Conservation (phyloP, 2,797 vertebrate genomes). For the Dermochelys coriacea region DNA sequence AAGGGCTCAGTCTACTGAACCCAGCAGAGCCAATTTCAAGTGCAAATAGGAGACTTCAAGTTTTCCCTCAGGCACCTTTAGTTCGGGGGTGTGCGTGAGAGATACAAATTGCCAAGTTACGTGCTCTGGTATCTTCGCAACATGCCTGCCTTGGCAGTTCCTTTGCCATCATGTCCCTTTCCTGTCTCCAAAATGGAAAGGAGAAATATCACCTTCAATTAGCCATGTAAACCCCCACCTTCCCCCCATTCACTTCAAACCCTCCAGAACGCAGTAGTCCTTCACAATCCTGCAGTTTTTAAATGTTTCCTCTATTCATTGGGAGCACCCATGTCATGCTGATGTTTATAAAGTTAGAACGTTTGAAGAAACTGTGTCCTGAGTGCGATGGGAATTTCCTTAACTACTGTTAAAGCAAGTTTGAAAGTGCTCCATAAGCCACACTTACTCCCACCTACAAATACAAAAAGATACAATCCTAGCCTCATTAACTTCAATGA, state of each 20-base stretch:
- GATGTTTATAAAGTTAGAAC: not conserved
- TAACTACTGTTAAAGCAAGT: not conserved
- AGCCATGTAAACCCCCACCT: not conserved
- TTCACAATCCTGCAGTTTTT: not conserved
- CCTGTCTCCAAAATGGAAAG: not conserved
- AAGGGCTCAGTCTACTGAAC: not conserved
- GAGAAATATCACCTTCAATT: not conserved
- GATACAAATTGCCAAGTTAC: slow-evolving; percentile 17
- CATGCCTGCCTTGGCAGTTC: not conserved
- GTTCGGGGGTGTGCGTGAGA: accelerated
- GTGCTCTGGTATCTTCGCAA: not conserved
- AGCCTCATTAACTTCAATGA: not conserved
- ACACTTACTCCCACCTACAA: not conserved
- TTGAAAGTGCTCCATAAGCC: not conserved
- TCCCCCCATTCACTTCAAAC: not conserved
- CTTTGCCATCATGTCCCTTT: not conserved
- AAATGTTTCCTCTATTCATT: not conserved
- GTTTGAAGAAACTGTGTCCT: not conserved
- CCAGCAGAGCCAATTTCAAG: not conserved
- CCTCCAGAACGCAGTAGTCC: not conserved
- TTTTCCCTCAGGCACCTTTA: not conserved
- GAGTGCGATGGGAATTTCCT: not conserved
- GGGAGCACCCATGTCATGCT: not conserved
- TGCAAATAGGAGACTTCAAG: not conserved
- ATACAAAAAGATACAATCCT: slow-evolving; percentile 16